Evolutionary conservation across 2,888 invertebrate genomes (phyloP).

Genomic region (Drosophila hamatofila): DNA sequence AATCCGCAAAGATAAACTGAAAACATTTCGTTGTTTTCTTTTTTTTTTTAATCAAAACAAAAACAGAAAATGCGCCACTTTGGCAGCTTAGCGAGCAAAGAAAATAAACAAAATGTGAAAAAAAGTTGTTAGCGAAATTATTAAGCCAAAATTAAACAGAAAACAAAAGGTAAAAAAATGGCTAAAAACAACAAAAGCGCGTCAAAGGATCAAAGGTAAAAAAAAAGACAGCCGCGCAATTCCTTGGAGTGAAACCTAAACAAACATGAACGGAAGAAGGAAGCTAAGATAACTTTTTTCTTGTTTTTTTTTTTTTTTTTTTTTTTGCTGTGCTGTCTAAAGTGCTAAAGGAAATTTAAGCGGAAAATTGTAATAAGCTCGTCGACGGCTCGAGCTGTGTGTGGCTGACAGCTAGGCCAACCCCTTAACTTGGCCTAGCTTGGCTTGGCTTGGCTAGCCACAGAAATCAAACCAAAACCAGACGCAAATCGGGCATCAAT

Average conservation of each 20-base stretch:
- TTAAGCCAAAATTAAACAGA: conserved; percentile 71
- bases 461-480: conserved; percentile 53
- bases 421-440: neutral
- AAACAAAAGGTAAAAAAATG: conserved; percentile 38
- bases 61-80: conserved; percentile 76
- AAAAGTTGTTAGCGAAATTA: conserved; percentile 62
- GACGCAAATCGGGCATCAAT: conserved; percentile 49
- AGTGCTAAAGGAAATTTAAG: conserved; percentile 80
- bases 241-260: conserved; percentile 69
- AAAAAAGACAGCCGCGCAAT: conserved; percentile 54
- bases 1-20: conserved; percentile 81
- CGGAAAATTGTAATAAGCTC: conserved; percentile 80
- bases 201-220: conserved; percentile 80
- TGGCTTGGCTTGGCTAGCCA: conserved; percentile 58
- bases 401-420: conserved; percentile 34
- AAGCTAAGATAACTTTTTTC: conserved; percentile 61
- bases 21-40: conserved; percentile 48
- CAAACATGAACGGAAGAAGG: conserved; percentile 60
- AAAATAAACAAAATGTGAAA: conserved; percentile 67
- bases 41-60: conserved; percentile 73
- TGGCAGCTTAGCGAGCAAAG: conserved; percentile 73
- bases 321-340: conserved; percentile 16
- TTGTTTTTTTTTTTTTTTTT: conserved; percentile 11
- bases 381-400: conserved; percentile 18
- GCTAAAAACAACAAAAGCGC: conserved; percentile 68